Percentiles rank a stretch among this genome's conserved stretches.
phyloP scores from a whole-genome alignment of 2,797 vertebrate genomes.

The Semaprochilodus insignis region DNA sequence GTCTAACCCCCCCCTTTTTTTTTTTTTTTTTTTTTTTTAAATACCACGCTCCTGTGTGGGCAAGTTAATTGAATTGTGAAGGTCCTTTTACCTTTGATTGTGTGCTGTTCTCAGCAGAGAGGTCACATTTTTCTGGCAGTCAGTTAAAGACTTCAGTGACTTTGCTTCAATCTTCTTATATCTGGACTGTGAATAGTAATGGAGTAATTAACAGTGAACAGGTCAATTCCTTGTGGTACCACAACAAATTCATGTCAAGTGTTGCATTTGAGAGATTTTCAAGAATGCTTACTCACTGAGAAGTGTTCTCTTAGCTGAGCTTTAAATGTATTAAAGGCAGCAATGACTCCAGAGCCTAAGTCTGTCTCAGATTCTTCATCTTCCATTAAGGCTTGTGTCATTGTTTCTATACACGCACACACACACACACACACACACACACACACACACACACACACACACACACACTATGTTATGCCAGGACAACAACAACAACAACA shows the following conservation, averaged over 20 bases:
- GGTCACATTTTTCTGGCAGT: constrained; percentile 76
- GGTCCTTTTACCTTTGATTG: constrained; percentile 74
- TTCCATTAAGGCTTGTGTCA: constrained; percentile 47
- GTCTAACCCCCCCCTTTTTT: no score
- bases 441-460: no score
- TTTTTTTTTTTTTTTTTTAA: no score
- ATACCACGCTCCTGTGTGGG: no score
- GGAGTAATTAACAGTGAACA: neutral
- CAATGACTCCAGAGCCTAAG: constrained; percentile 68
- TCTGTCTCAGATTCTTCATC: constrained; percentile 52
- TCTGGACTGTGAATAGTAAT: constrained; percentile 77
- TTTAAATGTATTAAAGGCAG: constrained; percentile 80
- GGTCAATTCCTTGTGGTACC: neutral
- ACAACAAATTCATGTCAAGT: neutral
- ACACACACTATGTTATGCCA: no score
- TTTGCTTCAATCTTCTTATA: constrained; percentile 72
- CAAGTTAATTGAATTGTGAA: neutral
- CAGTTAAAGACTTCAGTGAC: constrained; percentile 68
- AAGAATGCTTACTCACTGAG: constrained; percentile 71
- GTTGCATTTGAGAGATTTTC: neutral
- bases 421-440: neutral
- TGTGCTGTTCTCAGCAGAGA: constrained; percentile 81
- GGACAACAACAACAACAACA: no score
- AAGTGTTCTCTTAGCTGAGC: constrained; percentile 78
- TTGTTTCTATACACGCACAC: constrained; percentile 22